Base-by-base conservation (phyloP, 2,888 invertebrate genomes). In the Gonocerus acuteangulatus region DNA sequence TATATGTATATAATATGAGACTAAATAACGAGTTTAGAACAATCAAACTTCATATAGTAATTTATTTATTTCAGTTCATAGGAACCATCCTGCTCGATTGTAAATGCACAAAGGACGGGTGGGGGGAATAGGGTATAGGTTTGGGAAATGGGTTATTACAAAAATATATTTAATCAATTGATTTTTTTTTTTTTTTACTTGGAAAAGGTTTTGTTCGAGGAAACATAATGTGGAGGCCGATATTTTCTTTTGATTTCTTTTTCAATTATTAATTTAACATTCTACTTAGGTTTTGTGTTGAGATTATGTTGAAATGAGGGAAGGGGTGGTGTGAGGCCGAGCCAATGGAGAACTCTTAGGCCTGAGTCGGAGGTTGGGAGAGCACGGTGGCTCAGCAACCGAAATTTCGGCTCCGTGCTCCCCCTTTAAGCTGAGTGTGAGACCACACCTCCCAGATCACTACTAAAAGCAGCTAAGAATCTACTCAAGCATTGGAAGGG, bases 41-140 rank as follows among this genome's bases (percentile, higher is more conserved):
- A 39, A 39, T 39, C n/a, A 39, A 39, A 11, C 3, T 39, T 39
- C 15, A 39, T 11, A 15, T 39, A 39, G 13, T 39, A 11, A 39
- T 39, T 39, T 13, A 39, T 9, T 39, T 39, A 39, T 39, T 39
- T 39, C 39, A 39, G 39, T 39, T 19, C 21, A 22, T 52, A 52
- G 52, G 52, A 52, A 52, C 52, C 52, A 52, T 52, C 21, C 34
- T 52, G 52, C 52, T 52, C 52, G 52, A 52, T 52, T 52, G 52
- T 52, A 36, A 39, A 19, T 47, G 47, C 21, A 47, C 11, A 7
- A 19, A 22, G 22, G 36, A 52, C 36, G 52, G 39, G 39, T 6
- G 13, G 7, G n/a, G 32, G 11, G 11, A 32, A 11, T 6, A 32
- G 32, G n/a, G 7, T 11, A n/a, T 13, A 27, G 27, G 27, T 27